phyloP scores from a whole-genome alignment of 2,797 vertebrate species.

The Somateria mollissima region DNA sequence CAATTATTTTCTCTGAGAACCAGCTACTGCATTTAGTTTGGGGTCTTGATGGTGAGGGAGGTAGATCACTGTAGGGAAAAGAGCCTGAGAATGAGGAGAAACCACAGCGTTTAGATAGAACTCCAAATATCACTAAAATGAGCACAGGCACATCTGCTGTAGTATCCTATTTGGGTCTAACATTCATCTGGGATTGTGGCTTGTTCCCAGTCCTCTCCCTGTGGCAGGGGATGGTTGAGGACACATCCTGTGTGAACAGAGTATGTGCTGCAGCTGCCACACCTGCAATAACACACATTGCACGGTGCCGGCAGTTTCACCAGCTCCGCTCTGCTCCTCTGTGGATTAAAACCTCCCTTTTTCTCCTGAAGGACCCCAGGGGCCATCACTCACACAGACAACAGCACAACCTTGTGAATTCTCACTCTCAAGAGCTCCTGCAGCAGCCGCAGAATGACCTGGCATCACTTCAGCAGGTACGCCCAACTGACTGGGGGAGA shows the following conservation, averaged over 20 bases:
- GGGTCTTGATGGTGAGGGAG: background rate
- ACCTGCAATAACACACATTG: background rate
- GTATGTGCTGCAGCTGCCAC: background rate
- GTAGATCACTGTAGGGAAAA: background rate
- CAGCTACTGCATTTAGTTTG: background rate
- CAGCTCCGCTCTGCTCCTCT: background rate
- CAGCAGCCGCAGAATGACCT: slow-evolving; percentile 33
- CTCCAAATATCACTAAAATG: background rate
- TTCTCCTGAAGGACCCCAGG: background rate
- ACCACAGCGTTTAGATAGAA: background rate
- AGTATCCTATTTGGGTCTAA: background rate
- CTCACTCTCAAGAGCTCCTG: slow-evolving; percentile 32
- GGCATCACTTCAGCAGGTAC: slow-evolving; percentile 47
- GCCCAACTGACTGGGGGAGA: background rate
- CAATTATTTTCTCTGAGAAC: background rate
- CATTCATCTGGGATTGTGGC: background rate
- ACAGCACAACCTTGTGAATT: background rate
- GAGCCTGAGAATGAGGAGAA: background rate
- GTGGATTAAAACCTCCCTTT: background rate
- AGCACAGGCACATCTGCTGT: background rate
- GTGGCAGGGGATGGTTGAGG: background rate
- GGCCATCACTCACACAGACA: background rate
- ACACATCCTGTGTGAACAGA: background rate
- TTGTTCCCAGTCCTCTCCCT: background rate
- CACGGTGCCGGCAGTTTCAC: background rate